Percentiles rank a stretch among this genome's conserved stretches.
phyloP scores from a whole-genome alignment of 92 coral and sea anemone genomes.

The Ricordea florida region DNA sequence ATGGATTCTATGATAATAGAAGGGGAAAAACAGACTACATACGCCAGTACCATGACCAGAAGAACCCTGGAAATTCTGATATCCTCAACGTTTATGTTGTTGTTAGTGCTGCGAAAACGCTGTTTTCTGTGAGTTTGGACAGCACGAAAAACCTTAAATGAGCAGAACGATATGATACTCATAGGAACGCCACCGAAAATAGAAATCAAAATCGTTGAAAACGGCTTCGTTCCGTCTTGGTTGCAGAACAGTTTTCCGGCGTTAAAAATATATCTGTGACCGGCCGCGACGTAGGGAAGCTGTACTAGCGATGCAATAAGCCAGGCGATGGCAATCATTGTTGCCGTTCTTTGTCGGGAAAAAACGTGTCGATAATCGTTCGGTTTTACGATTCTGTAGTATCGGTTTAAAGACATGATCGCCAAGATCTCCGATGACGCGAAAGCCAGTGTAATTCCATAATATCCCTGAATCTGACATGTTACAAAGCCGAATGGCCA shows the following conservation, averaged over 20 bases:
- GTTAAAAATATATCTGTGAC: constrained; percentile 20
- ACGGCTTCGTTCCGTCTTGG: constrained; percentile 8
- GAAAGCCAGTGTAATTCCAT: constrained; percentile 20
- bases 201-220: not conserved
- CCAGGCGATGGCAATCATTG: constrained; percentile 20
- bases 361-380: constrained; percentile 1
- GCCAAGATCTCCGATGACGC: constrained; percentile 16
- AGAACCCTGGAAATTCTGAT: constrained; percentile 27
- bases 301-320: constrained; percentile 3
- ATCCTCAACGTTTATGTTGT: constrained; percentile 22
- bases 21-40: constrained; percentile 17
- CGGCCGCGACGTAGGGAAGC: constrained; percentile 12
- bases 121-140: constrained; percentile 16
- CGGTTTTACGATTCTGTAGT: constrained; percentile 28
- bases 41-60: constrained; percentile 22
- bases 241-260: constrained; percentile 33
- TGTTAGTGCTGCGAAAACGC: not conserved
- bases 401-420: constrained; percentile 22
- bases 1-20: constrained; percentile 15
- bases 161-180: constrained; percentile 10
- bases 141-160: constrained; percentile 2
- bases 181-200: constrained; percentile 16
- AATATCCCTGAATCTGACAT: constrained; percentile 35
- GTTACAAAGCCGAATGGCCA: constrained; percentile 20
- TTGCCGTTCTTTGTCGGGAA: not conserved